Conservation (phyloP, 2,888 invertebrate species). For the Caenorhabditis macrosperma region DNA sequence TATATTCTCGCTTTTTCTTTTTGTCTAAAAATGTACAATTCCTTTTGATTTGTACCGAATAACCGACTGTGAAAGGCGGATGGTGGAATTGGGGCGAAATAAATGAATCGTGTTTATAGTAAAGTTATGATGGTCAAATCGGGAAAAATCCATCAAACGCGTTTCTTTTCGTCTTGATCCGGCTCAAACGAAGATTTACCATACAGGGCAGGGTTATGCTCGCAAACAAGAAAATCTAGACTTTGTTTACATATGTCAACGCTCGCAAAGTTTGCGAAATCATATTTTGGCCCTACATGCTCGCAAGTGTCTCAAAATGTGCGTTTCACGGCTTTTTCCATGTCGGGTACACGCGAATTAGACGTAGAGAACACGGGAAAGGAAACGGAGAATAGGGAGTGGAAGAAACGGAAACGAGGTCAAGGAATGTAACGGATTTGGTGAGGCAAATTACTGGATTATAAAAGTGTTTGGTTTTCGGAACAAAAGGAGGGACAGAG, state of each 20-base stretch:
- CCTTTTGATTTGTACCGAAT: not conserved
- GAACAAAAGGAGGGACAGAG: conserved; percentile 1
- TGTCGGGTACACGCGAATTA: not conserved
- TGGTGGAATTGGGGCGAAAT: not conserved
- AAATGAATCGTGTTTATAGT: not conserved
- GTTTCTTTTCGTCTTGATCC: conserved; percentile 28
- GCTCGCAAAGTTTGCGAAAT: conserved; percentile 48
- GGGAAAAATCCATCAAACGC: conserved; percentile 10
- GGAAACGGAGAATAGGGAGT: conserved; percentile 11
- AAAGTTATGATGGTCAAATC: not conserved
- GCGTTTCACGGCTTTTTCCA: not conserved
- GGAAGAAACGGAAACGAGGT: conserved; percentile 45
- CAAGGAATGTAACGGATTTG: conserved; percentile 56
- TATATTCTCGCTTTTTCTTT: not conserved
- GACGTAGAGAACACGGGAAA: conserved; percentile 10
- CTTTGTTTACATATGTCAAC: conserved; percentile 57
- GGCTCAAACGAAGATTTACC: conserved; percentile 51
- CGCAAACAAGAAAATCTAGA: conserved; percentile 58
- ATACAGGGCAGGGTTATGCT: conserved; percentile 49
- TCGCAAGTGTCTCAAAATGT: conserved; percentile 24
- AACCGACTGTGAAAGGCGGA: not conserved
- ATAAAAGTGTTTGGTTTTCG: conserved; percentile 41
- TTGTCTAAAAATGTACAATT: conserved; percentile 9
- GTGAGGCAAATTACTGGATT: conserved; percentile 56
- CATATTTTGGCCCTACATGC: conserved; percentile 47